Base-by-base conservation (phyloP, 35 echinoderm and acorn worm genomes). In the Anneissia japonica region DNA sequence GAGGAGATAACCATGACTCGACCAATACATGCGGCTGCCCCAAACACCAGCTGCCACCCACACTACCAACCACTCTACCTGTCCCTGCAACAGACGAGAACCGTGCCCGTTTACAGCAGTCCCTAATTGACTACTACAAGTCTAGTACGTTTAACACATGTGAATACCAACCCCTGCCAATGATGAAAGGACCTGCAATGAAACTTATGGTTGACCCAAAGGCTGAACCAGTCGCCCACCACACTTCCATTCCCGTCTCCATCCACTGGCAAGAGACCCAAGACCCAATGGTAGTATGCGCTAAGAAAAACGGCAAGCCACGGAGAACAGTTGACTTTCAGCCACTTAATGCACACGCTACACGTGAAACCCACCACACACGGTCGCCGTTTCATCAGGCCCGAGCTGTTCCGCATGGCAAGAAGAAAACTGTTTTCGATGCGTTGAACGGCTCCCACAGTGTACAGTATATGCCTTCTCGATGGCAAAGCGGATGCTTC, bases 321-420 rank as follows among this genome's bases (percentile, higher is more conserved):
- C 40, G 40, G 4, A 4, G 40, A 4, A 43, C 40, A 4, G 40
- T 43, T 43, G 40, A 43, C 14, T 43, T 43, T 43, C 40, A 43
- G 14, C 4, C 82, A 3, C 46, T 84, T 4, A 84, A 84, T 32
- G 0, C 34, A 40, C 75, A 89, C 39, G 87, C 87, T 19, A 36
- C 72, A 35, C 81, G 87, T n/a, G 87, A 89, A 46, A 83, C 87
- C 32, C 78, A 89, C 51, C 87, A 83, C 46, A 89, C 87, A 12
- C 79, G 32, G 31, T 83, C 87, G 3, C 87, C 76, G 26, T 88
- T 81, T 46, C 86, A 88, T 46, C 77, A 39, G 31, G 86, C 87
- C 31, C 79, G 21, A 11, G 9, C 46, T 1, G 51, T 89, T 46
- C 87, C 82, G 10, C 37, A 32, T 72, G 39, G 75, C 28, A 46